These are phyloP conservation scores for Sula dactylatra DNA, from an alignment of 2,113 vertebrate species.

Conservation along the genomic window DNA sequence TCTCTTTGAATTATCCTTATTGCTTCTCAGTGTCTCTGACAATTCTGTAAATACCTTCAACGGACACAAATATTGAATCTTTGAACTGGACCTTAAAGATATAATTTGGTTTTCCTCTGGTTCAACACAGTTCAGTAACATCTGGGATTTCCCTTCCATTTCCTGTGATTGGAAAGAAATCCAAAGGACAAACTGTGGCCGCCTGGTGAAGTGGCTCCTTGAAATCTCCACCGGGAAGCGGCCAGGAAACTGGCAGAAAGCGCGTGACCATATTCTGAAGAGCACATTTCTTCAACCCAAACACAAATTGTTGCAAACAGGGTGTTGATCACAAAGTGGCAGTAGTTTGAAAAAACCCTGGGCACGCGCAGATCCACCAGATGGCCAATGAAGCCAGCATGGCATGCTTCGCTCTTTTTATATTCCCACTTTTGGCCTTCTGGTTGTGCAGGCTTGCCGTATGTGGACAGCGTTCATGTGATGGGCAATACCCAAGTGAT, in stretches of 20 bases:
- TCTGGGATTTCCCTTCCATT: not conserved
- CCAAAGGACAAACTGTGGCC: not conserved
- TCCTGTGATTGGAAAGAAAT: not conserved
- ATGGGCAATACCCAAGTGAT: not conserved
- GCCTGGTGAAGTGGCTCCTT: not conserved
- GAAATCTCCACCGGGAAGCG: not conserved
- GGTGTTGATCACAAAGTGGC: not conserved
- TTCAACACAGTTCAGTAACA: not conserved
- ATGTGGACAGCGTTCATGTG: rapidly evolving
- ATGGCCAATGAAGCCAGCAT: not conserved
- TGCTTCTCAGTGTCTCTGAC: not conserved
- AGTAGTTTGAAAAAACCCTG: not conserved
- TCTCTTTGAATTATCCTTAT: not conserved
- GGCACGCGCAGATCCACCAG: rapidly evolving
- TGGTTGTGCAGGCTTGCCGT: rapidly evolving
- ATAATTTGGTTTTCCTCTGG: rapidly evolving
- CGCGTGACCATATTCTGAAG: rapidly evolving
- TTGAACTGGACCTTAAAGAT: not conserved
- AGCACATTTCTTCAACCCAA: not conserved
- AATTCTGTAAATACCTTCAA: not conserved
- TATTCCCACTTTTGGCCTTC: not conserved
- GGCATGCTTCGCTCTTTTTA: not conserved
- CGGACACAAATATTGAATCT: not conserved
- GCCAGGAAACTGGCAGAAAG: not conserved
- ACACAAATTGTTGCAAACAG: rapidly evolving